These are phyloP conservation scores for Lepidochitona cinerea DNA, from an alignment of 2,888 invertebrate species.

Conservation along the genomic window DNA sequence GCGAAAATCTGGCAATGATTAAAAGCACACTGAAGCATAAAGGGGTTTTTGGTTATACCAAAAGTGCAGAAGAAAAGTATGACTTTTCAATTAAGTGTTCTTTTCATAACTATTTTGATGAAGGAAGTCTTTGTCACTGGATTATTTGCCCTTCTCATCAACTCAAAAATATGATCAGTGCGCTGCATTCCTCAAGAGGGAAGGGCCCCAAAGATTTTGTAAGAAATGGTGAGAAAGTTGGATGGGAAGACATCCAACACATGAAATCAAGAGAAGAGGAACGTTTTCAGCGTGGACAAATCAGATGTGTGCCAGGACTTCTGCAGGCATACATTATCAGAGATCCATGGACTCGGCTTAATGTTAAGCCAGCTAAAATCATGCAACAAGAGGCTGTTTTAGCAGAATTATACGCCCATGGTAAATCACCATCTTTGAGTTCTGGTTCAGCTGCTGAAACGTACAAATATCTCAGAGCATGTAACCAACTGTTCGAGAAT, in stretches of 20 bases:
- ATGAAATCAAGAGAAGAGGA: background rate
- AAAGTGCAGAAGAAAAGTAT: background rate
- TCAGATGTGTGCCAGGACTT: background rate
- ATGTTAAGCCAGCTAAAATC: background rate
- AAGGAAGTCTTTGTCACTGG: background rate
- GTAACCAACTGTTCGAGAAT: background rate
- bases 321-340: background rate
- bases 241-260: background rate
- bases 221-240: background rate
- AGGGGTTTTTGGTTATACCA: background rate
- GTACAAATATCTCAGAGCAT: background rate
- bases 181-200: background rate
- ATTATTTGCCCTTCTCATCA: background rate
- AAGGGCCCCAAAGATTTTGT: background rate
- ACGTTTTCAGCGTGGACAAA: background rate
- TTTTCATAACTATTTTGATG: background rate
- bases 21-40: background rate
- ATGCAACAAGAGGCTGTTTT: constrained; percentile 1
- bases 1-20: background rate
- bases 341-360: background rate
- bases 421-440: background rate
- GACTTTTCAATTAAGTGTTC: background rate
- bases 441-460: background rate
- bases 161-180: background rate
- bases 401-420: background rate